These are phyloP conservation scores for Porites lobata DNA, from an alignment of 92 coral and sea anemone species.

Conservation along the genomic window DNA sequence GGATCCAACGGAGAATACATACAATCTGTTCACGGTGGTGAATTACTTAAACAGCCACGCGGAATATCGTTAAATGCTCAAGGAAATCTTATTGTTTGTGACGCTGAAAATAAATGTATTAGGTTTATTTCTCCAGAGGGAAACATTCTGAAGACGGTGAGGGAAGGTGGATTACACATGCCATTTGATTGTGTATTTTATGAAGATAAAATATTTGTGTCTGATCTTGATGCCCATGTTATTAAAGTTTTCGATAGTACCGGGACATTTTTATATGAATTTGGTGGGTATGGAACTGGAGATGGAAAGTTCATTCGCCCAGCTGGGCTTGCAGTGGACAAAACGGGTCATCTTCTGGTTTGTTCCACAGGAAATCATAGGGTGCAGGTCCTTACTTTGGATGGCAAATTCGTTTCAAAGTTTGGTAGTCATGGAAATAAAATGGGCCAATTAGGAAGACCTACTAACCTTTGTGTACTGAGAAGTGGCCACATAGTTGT, in stretches of 20 bases:
- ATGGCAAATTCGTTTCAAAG: neutral
- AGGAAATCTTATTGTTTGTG: neutral
- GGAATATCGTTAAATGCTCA: neutral
- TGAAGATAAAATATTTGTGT: neutral
- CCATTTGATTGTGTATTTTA: constrained; percentile 44
- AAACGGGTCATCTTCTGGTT: constrained; percentile 40
- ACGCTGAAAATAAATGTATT: neutral
- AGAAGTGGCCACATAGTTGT: neutral
- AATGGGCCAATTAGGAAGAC: constrained; percentile 47
- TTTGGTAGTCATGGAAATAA: constrained; percentile 47
- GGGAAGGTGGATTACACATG: constrained; percentile 7
- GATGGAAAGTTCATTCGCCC: constrained; percentile 23
- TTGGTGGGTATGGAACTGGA: constrained; percentile 2
- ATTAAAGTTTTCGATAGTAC: neutral
- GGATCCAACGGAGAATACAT: neutral
- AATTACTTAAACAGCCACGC: neutral
- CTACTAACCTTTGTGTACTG: constrained; percentile 39
- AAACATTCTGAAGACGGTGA: neutral
- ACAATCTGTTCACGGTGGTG: neutral
- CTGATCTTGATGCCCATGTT: neutral
- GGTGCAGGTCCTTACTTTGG: neutral
- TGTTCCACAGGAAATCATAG: neutral
- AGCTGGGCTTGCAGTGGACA: neutral
- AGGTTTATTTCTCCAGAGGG: neutral
- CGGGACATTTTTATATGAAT: neutral